Evolutionary conservation across 1,140 invertebrate species (phyloP), one percentile per base, ranked within the genome.

Genomic region (Phymorhynchus buccinoides): DNA sequence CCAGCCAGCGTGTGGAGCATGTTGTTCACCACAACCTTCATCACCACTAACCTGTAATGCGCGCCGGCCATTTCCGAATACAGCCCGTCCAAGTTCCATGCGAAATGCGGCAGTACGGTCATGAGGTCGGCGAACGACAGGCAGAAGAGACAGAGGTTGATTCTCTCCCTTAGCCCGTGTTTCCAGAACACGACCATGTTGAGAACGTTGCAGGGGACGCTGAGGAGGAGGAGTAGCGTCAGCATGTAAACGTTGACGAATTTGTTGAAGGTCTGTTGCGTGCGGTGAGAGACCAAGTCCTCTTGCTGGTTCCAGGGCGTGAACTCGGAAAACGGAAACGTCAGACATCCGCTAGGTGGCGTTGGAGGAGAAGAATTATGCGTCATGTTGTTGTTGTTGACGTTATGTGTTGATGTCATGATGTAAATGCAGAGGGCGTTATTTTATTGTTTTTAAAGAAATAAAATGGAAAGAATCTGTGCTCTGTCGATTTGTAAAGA

Each of bases 131-230:
- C 32, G 41, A 80, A 44, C 14, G 78, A 42, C 78, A 80, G 9
- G 44, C 39, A 80, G 30, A 80, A 80, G 6, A 80, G 78, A 80
- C 78, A 80, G n/a, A 80, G 44, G 78, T 80, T 80, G 39, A 80
- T 80, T 9, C 78, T 42, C 22, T 80, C 78, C 30, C 39, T 42
- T 1, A 80, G 22, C 0, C 78, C 78, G 41, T 80, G 78, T 42
- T 80, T 80, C 32, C n/a, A 52, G 78, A 80, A 80, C 6, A 80
- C 41, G 41, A 80, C 42, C 39, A 80, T 42, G 78, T 52, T 80
- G 48, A 80, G 39, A 18, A 80, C n/a, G 44, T 80, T 80, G 41
- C 32, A 27, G 16, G 78, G 78, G 14, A n/a, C 12, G 41, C 16
- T 16, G 30, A 80, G 42, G 78, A 80, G 9, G 0, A 42, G 0